Evolutionary conservation across 2,888 invertebrate species (phyloP).

Genomic region (Lymantria monacha): DNA sequence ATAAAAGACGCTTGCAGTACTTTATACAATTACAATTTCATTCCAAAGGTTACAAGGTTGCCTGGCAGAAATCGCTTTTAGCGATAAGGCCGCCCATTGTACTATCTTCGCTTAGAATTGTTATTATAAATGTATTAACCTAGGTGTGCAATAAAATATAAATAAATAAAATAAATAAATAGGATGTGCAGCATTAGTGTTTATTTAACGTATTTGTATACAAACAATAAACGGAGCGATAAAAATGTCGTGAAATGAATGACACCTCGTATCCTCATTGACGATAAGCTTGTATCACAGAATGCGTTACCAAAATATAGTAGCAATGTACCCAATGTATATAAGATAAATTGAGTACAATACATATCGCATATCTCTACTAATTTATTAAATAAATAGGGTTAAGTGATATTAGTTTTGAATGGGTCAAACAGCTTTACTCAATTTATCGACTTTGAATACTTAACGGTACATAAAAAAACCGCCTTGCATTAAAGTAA

Average conservation of each 20-base stretch:
- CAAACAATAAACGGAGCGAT: not conserved
- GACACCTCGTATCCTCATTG: constrained; percentile 2
- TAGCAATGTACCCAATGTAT: not conserved
- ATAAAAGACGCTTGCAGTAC: too few relatives aligned
- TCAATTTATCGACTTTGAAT: not conserved
- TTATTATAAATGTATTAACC: too few relatives aligned
- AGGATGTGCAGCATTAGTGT: not conserved
- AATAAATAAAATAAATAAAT: not conserved
- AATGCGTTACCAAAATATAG: not conserved
- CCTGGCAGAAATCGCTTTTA: too few relatives aligned
- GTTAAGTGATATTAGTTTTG: not conserved
- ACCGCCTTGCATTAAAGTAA: not conserved
- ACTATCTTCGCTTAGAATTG: too few relatives aligned
- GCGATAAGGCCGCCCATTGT: too few relatives aligned
- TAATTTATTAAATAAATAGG: not conserved
- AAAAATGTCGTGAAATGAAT: constrained; percentile 2
- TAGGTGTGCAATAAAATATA: too few relatives aligned
- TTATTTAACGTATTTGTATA: not conserved
- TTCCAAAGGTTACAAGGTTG: too few relatives aligned
- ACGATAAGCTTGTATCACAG: not conserved
- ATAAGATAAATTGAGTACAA: not conserved
- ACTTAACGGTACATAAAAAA: not conserved
- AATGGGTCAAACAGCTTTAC: not conserved
- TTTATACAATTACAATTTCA: too few relatives aligned
- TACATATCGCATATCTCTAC: not conserved